Base-by-base conservation (phyloP, 2,888 invertebrate genomes). In the Parnassius smintheus region DNA sequence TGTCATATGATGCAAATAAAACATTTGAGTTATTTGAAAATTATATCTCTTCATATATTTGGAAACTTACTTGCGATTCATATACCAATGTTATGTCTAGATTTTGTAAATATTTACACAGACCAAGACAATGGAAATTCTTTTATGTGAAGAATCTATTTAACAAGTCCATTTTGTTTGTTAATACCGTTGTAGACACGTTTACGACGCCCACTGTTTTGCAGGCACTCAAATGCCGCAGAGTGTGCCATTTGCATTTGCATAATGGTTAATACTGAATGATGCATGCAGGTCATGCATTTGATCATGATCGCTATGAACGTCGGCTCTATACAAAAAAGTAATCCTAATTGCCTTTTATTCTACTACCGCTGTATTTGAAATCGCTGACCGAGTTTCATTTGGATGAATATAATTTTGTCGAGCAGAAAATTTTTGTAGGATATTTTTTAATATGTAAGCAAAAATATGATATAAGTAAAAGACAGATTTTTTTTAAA, bases 121-220 rank as follows among this genome's bases (percentile, higher is more conserved):
- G 42, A n/a, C 44, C 2, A 51, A 12, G 41, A 45, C 58, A 58
- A 58, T 51, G 22, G 22, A 22, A 51, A 58, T 51, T 58, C 58
- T 51, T 58, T 58, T 50, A 22, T 51, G 18, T 49, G 42, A 48
- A 9, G 22, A 50, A 57, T 48, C 42, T 49, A 41, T 54, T 60
- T 54, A 54, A 59, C 53, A 25, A 18, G 13, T n/a, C 2, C 25
- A 60, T 62, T 35, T 53, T 53, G 46, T 58, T 57, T 57, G 49
- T 57, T 22, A 56, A 56, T 42, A 58, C 18, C 22, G 18, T 18
- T 51, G 22, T 22, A 7, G 18, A 46, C 22, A 13, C 45, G 13
- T 35, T 52, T 13, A 22, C 2, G 46, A 25, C 45, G 46, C 12
- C 10, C 45, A 10, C 25, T 59, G 59, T 48, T 58, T 58, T 42